phyloP scores from a whole-genome alignment of 1,140 invertebrate genomes.

The Drosophila obscura region DNA sequence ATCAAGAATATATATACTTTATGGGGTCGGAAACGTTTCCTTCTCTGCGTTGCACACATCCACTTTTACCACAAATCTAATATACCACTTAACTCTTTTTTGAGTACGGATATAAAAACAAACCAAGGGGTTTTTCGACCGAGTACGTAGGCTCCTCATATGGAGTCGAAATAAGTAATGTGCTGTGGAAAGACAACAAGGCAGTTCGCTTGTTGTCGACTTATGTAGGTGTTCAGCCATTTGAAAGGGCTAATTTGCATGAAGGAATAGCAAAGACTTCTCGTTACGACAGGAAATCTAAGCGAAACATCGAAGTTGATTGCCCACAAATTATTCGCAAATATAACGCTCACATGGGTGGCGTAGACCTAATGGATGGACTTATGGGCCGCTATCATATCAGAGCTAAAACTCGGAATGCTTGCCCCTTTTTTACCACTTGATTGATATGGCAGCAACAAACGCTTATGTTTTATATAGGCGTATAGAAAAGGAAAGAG shows the following conservation, averaged over 20 bases:
- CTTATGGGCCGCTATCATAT: slow-evolving; percentile 83
- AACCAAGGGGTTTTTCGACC: slow-evolving; percentile 18
- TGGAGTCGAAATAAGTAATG: slow-evolving; percentile 38
- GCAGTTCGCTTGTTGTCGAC: slow-evolving; percentile 15
- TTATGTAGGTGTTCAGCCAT: too few relatives aligned
- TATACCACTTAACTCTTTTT: too few relatives aligned
- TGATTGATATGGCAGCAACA: slow-evolving; percentile 78
- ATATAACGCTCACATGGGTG: too few relatives aligned
- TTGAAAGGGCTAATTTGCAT: too few relatives aligned
- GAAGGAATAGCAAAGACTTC: background rate
- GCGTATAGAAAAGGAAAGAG: slow-evolving; percentile 1
- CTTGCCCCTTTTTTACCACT: slow-evolving; percentile 84
- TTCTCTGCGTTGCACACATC: too few relatives aligned
- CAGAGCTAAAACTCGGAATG: slow-evolving; percentile 82
- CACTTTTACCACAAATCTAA: too few relatives aligned
- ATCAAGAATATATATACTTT: too few relatives aligned
- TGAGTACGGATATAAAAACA: too few relatives aligned
- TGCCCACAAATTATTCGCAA: slow-evolving; percentile 7
- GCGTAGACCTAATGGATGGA: too few relatives aligned
- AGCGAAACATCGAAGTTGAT: background rate
- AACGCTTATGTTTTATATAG: slow-evolving; percentile 9
- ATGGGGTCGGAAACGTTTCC: too few relatives aligned
- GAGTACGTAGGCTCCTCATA: slow-evolving; percentile 38
- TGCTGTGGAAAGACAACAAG: slow-evolving; percentile 36
- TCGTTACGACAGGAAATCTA: background rate